Base-by-base conservation (phyloP, 2,113 vertebrate genomes). In the Dasypus novemcinctus region DNA sequence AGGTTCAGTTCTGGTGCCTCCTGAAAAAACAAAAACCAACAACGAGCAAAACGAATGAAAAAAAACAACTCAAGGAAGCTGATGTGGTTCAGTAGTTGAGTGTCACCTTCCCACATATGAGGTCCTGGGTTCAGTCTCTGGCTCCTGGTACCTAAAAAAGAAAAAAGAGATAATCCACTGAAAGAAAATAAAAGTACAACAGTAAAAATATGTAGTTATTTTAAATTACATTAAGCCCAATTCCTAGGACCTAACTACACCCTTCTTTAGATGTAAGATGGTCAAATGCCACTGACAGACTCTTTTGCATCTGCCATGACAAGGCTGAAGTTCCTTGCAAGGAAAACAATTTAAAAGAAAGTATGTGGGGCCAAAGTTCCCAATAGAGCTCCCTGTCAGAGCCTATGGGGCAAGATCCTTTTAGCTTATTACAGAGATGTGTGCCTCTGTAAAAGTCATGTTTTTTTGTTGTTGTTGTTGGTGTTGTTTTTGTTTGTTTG, bases 281-380 rank as follows among this genome's bases (percentile, higher is more conserved):
- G 59, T 80, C 41, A 74, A 20, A 87, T 49, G 41, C 66, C 18
- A 13, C 43, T 66, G 36, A 68, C 57, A 61, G 38, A 87, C 20
- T 92, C 46, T 52, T 82, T 68, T 82, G 36, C 29, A 29, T 90
- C 41, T 93, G 64, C 41, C 33, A 23, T 29, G 25, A 84, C 66
- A 57, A 92, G 25, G 66, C 11, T 74, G 63, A 84, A 78, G 41
- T 66, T 87, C 49, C 57, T 87, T 63, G 5, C 20, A 43, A 84
- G 23, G 29, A 87, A 91, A 94, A 76, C 11, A 78, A 92, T n/a
- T 94, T 86, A 57, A 87, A 90, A 94, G 81, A 29, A 87, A 66
- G 49, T 80, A 29, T 69, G 17, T 68, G 64, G 92, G 5, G 1
- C 33, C n/a, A 12, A 41, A 43, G 21, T 83, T 92, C 61, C 43